Percentiles rank a stretch among this genome's conserved stretches.
These are phyloP conservation scores for Aphidius ervi DNA, from an alignment of 1,140 invertebrate genomes.

Conservation along the genomic window DNA sequence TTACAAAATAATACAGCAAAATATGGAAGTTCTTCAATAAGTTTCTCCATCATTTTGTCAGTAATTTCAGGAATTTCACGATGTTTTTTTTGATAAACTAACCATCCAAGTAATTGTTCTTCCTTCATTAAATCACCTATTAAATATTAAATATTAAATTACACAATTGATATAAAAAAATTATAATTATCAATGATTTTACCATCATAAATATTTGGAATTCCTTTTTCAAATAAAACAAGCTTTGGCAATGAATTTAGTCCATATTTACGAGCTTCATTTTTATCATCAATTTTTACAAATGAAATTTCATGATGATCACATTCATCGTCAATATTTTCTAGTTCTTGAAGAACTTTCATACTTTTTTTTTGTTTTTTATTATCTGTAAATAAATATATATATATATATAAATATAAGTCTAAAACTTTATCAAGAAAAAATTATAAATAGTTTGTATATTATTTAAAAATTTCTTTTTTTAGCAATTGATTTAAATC, in stretches of 20 bases:
- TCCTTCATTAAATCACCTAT: constrained; percentile 83
- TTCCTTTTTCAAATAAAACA: constrained; percentile 82
- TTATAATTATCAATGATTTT: constrained; percentile 15
- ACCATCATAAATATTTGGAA: constrained; percentile 85
- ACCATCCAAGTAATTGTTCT: constrained; percentile 83
- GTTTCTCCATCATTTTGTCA: constrained; percentile 88
- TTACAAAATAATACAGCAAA: constrained; percentile 84
- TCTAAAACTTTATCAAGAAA: too few relatives aligned
- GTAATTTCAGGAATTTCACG: constrained; percentile 90
- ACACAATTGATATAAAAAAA: too few relatives aligned
- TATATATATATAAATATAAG: not conserved
- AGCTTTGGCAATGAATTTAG: constrained; percentile 77
- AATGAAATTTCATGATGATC: constrained; percentile 89
- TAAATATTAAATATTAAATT: not conserved
- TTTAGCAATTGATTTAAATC: too few relatives aligned
- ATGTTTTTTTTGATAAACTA: constrained; percentile 83
- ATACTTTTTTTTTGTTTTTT: constrained; percentile 88
- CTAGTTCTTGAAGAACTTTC: constrained; percentile 79
- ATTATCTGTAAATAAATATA: constrained; percentile 66
- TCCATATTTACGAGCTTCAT: constrained; percentile 85
- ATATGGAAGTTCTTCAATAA: constrained; percentile 76
- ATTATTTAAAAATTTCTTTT: too few relatives aligned
- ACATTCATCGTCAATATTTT: constrained; percentile 93
- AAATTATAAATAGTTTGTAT: too few relatives aligned
- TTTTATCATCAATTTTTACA: constrained; percentile 86